phyloP scores from a whole-genome alignment of 30 jellyfish, hydroid and myxozoan species.

The Phacellophora camtschatica region DNA sequence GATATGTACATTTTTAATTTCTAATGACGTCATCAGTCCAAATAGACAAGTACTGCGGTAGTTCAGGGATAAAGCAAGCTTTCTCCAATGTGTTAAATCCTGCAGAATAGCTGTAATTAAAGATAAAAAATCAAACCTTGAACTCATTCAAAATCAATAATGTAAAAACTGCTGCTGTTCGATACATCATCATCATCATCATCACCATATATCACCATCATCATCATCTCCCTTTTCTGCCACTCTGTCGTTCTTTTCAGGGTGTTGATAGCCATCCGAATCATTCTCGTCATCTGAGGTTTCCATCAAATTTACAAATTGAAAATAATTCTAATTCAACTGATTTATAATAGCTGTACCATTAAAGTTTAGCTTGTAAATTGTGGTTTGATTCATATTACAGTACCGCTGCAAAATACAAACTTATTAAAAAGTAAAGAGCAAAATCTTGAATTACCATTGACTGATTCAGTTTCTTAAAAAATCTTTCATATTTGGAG shows the following conservation, averaged over 20 bases:
- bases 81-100: background rate
- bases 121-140: background rate
- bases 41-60: background rate
- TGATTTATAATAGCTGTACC: background rate
- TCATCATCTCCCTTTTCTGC: background rate
- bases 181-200: background rate
- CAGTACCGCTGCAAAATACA: background rate
- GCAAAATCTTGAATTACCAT: slow-evolving; percentile 22
- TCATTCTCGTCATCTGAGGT: slow-evolving; percentile 29
- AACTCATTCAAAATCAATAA: background rate
- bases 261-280: slow-evolving; percentile 28
- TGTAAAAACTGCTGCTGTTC: background rate
- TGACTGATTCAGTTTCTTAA: slow-evolving; percentile 6
- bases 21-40: background rate
- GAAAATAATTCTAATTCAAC: background rate
- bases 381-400: slow-evolving; percentile 1
- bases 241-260: slow-evolving; percentile 15
- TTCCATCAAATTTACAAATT: slow-evolving; percentile 1
- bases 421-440: background rate
- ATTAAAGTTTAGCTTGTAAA: background rate
- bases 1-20: background rate
- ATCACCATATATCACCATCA: background rate
- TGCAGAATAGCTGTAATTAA: background rate
- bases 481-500: slow-evolving; percentile 25
- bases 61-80: background rate